These are phyloP conservation scores for Naja naja DNA, from an alignment of 2,113 vertebrate genomes.

Conservation along the genomic window DNA sequence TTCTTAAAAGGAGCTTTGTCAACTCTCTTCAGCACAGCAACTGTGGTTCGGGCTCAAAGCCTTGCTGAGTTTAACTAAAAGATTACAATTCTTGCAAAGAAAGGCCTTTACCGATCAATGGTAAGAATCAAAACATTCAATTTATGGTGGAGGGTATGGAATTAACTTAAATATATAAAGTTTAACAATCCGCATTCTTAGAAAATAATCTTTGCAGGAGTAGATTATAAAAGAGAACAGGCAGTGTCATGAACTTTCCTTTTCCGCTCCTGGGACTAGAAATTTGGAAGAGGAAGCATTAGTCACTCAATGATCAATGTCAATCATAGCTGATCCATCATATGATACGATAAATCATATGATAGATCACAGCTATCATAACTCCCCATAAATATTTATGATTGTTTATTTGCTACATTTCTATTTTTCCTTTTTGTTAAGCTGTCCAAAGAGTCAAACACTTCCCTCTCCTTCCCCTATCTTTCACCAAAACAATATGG, in stretches of 20 bases:
- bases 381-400: background rate
- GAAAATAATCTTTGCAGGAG: background rate
- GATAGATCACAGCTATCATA: background rate
- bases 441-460: background rate
- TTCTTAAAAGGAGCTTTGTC: background rate
- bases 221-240: background rate
- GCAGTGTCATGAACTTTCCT: no score
- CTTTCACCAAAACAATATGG: background rate
- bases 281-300: background rate
- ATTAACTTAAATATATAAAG: background rate
- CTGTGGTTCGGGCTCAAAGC: background rate
- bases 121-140: background rate
- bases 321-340: background rate
- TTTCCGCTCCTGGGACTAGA: background rate
- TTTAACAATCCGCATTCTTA: background rate
- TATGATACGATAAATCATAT: no score
- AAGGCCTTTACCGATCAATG: background rate
- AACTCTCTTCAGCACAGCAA: conserved; percentile 5
- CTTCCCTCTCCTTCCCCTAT: background rate
- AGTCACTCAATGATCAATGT: background rate
- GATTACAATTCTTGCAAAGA: background rate
- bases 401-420: background rate
- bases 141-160: background rate
- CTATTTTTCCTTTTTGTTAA: background rate
- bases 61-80: background rate